Evolutionary conservation across 2,113 vertebrate species (phyloP), one percentile per base, ranked within the genome.

Genomic region (Brachirus orientalis): DNA sequence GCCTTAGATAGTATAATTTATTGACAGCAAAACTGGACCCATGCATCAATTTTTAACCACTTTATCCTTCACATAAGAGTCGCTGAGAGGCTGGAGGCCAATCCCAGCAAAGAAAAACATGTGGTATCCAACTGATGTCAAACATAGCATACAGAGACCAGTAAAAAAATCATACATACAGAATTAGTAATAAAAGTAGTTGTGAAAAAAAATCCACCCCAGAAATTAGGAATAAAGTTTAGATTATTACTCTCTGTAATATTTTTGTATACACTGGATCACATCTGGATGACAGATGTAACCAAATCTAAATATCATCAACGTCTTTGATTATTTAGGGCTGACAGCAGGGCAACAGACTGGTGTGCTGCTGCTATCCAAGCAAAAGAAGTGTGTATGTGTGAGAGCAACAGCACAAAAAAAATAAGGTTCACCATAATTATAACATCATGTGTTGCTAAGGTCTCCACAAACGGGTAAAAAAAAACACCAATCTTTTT

Each of bases 341-440:
- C 52, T 77, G 61, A 82, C 48, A 54, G 67, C 66, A 56, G 43
- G 43, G 69, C 66, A 63, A 16, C 65, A 63, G 47, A 57, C 18
- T n/a, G 50, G 9, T 19, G 16, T 18, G 35, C 68, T 28, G 43
- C 57, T 43, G 56, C 65, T 69, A 43, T 53, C 68, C 36, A 11
- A n/a, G n/a, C n/a, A n/a, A n/a, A 63, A 66, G 68, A 57, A 47
- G 47, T 43, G 56, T 72, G 60, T 72, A 28, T 72, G 46, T 60
- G 17, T 47, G 37, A 46, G 60, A 63, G 63, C 38, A 52, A 45
- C 53, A 61, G 14, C 50, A 57, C 36, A 19, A 52, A 44, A 20
- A 7, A 3, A 1, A 51, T 44, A 48, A 70, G 71, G 65, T 61
- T 78, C 61, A 55, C 48, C 52, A 41, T 33, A 58, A 63, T 72